Evolutionary conservation across 2,888 invertebrate species (phyloP).

Genomic region (Clostera curtula): DNA sequence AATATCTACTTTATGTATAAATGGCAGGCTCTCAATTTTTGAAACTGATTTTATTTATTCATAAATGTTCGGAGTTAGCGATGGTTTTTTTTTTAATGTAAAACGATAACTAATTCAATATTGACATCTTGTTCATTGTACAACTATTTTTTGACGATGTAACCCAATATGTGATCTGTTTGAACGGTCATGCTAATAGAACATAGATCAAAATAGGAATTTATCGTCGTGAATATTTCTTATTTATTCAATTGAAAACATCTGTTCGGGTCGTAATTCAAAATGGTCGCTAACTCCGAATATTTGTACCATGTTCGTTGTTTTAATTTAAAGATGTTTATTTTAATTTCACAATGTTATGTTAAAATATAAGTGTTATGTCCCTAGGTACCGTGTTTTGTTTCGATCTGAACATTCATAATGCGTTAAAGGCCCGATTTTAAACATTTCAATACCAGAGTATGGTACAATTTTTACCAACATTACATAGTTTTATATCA

Average conservation of each 20-base stretch:
- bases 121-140: too few relatives aligned
- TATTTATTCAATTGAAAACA: not conserved
- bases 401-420: constrained; percentile 4
- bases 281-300: constrained; percentile 26
- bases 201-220: too few relatives aligned
- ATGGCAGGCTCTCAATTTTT: constrained; percentile 45
- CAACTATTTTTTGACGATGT: too few relatives aligned
- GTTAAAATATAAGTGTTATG: constrained; percentile 72
- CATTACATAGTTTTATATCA: too few relatives aligned
- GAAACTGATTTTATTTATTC: constrained; percentile 24
- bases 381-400: constrained; percentile 43
- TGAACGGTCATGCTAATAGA: too few relatives aligned
- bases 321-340: constrained; percentile 74
- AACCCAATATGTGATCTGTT: too few relatives aligned
- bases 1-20: constrained; percentile 32
- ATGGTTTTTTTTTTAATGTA: constrained; percentile 1
- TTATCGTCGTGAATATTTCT: not conserved
- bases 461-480: too few relatives aligned
- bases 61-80: constrained; percentile 17
- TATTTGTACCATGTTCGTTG: constrained; percentile 61
- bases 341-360: constrained; percentile 69
- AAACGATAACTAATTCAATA: too few relatives aligned
- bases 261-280: not conserved
- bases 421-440: constrained; percentile 2
- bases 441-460: constrained; percentile 12